phyloP scores from a whole-genome alignment of 2,888 invertebrate species.

The Galerucella nymphaeae region DNA sequence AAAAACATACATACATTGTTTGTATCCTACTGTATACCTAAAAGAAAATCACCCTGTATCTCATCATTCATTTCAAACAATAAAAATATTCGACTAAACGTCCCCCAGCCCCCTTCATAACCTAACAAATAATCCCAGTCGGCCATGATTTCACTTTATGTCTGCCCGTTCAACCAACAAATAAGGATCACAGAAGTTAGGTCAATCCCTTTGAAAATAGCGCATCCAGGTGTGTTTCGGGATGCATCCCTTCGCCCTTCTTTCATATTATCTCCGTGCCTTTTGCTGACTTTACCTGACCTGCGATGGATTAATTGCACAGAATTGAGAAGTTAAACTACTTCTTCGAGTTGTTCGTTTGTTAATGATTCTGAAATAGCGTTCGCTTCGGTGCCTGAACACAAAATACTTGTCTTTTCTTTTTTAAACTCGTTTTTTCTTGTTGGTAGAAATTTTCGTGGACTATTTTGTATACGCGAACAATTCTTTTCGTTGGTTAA shows the following conservation, averaged over 20 bases:
- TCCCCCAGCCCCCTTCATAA: conserved; percentile 44
- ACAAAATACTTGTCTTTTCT: conserved; percentile 1
- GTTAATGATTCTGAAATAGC: conserved; percentile 49
- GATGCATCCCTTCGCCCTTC: conserved; percentile 32
- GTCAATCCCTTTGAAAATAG: conserved; percentile 63
- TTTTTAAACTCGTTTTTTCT: conserved; percentile 14
- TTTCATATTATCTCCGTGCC: conserved; percentile 24
- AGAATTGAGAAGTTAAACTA: conserved; percentile 54
- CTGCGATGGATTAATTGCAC: conserved; percentile 52
- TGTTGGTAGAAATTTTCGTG: background rate
- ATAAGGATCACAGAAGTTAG: conserved; percentile 66
- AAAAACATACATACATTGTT: no score
- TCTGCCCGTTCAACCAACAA: conserved; percentile 61
- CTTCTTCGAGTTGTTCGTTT: conserved; percentile 39
- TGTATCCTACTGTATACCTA: background rate
- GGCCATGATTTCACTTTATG: conserved; percentile 58
- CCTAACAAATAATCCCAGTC: conserved; percentile 51
- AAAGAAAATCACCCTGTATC: conserved; percentile 15
- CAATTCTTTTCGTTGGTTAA: background rate
- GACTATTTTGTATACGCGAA: background rate
- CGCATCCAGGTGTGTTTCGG: conserved; percentile 58
- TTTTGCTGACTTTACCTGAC: conserved; percentile 54
- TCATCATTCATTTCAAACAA: conserved; percentile 29
- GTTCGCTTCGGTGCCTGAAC: conserved; percentile 33
- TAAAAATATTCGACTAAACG: conserved; percentile 55